These are phyloP conservation scores for Teleiodes luculella DNA, from an alignment of 2,888 invertebrate species.

Conservation along the genomic window DNA sequence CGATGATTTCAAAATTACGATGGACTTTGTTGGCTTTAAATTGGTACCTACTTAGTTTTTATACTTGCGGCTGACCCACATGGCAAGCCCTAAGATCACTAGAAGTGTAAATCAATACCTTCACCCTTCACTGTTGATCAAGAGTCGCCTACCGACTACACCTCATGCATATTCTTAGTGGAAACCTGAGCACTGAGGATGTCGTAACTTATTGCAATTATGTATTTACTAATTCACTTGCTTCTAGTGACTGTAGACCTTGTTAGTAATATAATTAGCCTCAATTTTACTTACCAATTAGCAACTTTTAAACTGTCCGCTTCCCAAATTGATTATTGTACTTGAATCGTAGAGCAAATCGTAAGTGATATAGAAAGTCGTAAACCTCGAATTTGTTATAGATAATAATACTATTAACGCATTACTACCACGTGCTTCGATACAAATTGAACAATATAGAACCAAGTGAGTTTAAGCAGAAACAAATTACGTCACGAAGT, in stretches of 20 bases:
- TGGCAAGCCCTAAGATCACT: background rate
- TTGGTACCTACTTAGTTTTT: background rate
- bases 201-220: slow-evolving; percentile 15
- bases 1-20: background rate
- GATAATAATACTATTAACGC: too few relatives aligned
- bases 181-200: slow-evolving; percentile 1
- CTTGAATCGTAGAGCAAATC: too few relatives aligned
- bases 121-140: slow-evolving; percentile 8
- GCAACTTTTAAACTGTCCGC: background rate
- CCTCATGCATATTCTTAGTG: background rate
- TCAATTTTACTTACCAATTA: slow-evolving; percentile 5
- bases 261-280: slow-evolving; percentile 6
- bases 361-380: too few relatives aligned
- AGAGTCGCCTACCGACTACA: slow-evolving; percentile 1
- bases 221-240: slow-evolving; percentile 10
- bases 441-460: background rate
- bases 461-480: slow-evolving; percentile 20
- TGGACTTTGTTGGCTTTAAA: background rate
- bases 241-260: background rate
- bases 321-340: background rate
- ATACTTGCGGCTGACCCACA: background rate
- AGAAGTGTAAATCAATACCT: background rate
- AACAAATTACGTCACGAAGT: slow-evolving; percentile 35
- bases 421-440: background rate
- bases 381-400: too few relatives aligned